Percentiles rank a stretch among this genome's conserved stretches.
phyloP scores from a whole-genome alignment of 2,888 invertebrate species.

The Ferdinandea cuprea region DNA sequence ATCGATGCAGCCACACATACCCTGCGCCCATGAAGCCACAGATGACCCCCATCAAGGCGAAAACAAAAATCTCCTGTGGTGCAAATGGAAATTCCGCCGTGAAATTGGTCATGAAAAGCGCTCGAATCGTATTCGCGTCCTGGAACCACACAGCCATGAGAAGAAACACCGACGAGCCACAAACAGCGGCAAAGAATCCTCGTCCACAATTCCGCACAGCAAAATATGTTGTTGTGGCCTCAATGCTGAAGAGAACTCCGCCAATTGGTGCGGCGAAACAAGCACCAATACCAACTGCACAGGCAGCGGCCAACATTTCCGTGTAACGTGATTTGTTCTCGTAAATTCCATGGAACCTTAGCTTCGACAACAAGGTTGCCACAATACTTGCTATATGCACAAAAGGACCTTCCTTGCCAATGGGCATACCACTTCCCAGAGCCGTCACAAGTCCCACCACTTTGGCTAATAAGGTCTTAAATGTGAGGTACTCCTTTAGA shows the following conservation, averaged over 20 bases:
- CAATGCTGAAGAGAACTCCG: conserved; percentile 98
- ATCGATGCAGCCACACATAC: conserved; percentile 96
- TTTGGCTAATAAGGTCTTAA: conserved; percentile 96
- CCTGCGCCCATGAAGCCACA: conserved; percentile 95
- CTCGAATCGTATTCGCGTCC: conserved; percentile 96
- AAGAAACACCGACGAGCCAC: conserved; percentile 97
- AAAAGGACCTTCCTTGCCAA: conserved; percentile 99
- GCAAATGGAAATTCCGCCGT: conserved; percentile 98
- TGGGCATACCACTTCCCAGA: conserved; percentile 96
- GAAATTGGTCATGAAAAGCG: conserved; percentile 95
- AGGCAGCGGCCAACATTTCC: conserved; percentile 99
- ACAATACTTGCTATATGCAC: conserved; percentile 99
- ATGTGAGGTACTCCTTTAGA: conserved; percentile 97
- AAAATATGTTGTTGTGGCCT: conserved; percentile 99
- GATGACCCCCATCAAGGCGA: conserved; percentile 95
- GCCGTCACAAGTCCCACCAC: conserved; percentile 97
- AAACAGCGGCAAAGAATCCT: conserved; percentile 98
- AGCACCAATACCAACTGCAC: conserved; percentile 96
- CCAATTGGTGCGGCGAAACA: conserved; percentile 99
- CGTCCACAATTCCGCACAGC: conserved; percentile 99
- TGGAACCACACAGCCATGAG: conserved; percentile 97
- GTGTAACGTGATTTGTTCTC: conserved; percentile 97
- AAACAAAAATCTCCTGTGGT: conserved; percentile 97
- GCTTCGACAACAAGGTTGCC: conserved; percentile 95
- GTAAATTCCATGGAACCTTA: conserved; percentile 97